Base-by-base conservation (phyloP, 2,113 vertebrate genomes). In the Neogale vison region DNA sequence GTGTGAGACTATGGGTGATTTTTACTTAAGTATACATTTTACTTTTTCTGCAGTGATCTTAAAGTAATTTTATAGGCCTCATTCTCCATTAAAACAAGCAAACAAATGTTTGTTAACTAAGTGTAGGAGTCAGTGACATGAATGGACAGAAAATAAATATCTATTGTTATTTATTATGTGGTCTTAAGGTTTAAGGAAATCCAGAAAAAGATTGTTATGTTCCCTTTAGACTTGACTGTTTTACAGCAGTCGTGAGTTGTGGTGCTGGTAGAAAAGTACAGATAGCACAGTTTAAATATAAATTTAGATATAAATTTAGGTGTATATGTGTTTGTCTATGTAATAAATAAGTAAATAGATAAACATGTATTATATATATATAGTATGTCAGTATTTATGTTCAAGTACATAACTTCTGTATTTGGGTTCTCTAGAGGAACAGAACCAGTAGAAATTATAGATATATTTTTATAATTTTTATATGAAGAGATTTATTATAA, bases 101-200 rank as follows among this genome's bases (percentile, higher is more conserved):
- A 93, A 67, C 29, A 50, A 42, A 67, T 55, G 3, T 76, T 91
- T 63, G 59, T 95, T 87, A 86, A 95, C 34, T 83, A 94, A 95
- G 86, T 71, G 4, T 23, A 69, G 15, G 31, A 52, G 79, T 86
- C 82, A 94, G 34, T 87, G 34, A 76, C 21, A 50, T 34, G 24
- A 76, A 63, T 55, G 74, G 52, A 84, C 14, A 87, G 72, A 47
- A 47, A 88, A 67, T 87, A 67, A 86, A 65, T 50, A n/a, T 45
- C 7, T 29, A 50, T 83, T 77, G 34, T 59, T 59, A 36, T 79
- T 72, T 69, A 15, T 65, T 86, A 92, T 71, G 11, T 8, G 79
- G 4, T 88, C 90, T 72, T 61, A 59, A 45, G 15, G 9, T 95
- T 90, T 82, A 69, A 59, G 92, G n/a, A 91, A 39, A 71, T 45